These are phyloP conservation scores for Sebastes fasciatus DNA, from an alignment of 2,113 vertebrate genomes.

Conservation along the genomic window DNA sequence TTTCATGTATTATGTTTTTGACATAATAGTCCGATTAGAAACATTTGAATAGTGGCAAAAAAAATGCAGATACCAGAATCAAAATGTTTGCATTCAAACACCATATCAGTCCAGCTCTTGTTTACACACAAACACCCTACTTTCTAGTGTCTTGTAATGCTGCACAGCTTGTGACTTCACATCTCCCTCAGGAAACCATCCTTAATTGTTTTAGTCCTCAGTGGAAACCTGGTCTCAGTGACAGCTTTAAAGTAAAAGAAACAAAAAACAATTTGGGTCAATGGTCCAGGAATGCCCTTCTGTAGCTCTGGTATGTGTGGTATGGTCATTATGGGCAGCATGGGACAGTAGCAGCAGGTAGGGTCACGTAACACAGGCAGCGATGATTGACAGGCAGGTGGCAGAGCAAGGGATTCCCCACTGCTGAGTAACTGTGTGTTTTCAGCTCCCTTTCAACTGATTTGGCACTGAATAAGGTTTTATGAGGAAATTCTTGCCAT, in stretches of 20 bases:
- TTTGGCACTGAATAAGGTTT: background rate
- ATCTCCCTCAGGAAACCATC: slow-evolving; percentile 27
- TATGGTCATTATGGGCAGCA: slow-evolving; percentile 68
- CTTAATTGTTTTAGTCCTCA: slow-evolving; percentile 42
- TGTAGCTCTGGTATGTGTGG: slow-evolving; percentile 72
- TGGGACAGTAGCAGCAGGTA: slow-evolving; percentile 73
- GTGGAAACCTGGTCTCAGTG: slow-evolving; percentile 49
- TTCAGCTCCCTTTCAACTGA: slow-evolving; percentile 25
- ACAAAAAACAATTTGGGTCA: slow-evolving; percentile 72
- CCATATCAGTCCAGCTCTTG: background rate
- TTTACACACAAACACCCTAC: background rate
- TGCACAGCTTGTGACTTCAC: slow-evolving; percentile 12
- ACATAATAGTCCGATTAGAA: background rate
- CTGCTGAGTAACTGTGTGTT: slow-evolving; percentile 43
- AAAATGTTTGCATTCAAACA: background rate
- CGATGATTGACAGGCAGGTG: slow-evolving; percentile 78
- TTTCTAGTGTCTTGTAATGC: background rate
- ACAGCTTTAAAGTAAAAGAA: slow-evolving; percentile 57
- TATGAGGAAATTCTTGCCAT: background rate
- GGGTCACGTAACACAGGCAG: slow-evolving; percentile 44
- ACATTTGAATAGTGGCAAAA: background rate
- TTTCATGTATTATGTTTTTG: background rate
- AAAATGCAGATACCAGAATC: background rate
- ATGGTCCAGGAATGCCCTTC: slow-evolving; percentile 76
- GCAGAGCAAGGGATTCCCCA: slow-evolving; percentile 56